phyloP scores from a whole-genome alignment of 2,113 vertebrate genomes.

The Sminthopsis crassicaudata region DNA sequence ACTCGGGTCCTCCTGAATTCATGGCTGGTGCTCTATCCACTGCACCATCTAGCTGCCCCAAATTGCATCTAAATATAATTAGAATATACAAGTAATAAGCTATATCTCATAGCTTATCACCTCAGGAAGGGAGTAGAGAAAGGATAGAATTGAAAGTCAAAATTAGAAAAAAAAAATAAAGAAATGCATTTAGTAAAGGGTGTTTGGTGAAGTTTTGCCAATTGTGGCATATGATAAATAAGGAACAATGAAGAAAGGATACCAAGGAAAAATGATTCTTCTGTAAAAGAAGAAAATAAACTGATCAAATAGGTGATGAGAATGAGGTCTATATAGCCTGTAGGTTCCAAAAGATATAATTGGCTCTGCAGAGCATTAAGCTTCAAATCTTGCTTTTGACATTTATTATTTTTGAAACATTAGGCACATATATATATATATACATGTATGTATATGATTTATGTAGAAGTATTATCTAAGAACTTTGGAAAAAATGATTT shows the following conservation, averaged over 20 bases:
- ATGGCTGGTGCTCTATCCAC: no score
- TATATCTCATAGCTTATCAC: no score
- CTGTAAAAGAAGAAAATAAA: neutral
- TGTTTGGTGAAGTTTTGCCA: neutral
- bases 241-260: neutral
- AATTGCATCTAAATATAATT: neutral
- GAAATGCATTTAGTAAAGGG: neutral
- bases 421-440: no score
- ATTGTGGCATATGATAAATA: neutral
- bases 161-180: no score
- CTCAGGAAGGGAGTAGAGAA: no score
- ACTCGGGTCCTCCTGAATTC: no score
- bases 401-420: neutral
- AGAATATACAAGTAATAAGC: neutral
- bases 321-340: conserved; percentile 12
- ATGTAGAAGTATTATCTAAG: conserved; percentile 71
- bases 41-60: no score
- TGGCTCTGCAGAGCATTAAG: conserved; percentile 3
- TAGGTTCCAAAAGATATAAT: neutral
- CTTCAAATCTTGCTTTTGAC: conserved; percentile 45
- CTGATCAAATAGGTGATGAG: neutral
- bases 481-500: conserved; percentile 67
- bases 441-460: no score
- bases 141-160: no score
- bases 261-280: neutral